A percentile compares a stretch with the other conserved stretches of the same genome.
phyloP scores from a whole-genome alignment of 2,888 invertebrate genomes.

The Drepana falcataria region DNA sequence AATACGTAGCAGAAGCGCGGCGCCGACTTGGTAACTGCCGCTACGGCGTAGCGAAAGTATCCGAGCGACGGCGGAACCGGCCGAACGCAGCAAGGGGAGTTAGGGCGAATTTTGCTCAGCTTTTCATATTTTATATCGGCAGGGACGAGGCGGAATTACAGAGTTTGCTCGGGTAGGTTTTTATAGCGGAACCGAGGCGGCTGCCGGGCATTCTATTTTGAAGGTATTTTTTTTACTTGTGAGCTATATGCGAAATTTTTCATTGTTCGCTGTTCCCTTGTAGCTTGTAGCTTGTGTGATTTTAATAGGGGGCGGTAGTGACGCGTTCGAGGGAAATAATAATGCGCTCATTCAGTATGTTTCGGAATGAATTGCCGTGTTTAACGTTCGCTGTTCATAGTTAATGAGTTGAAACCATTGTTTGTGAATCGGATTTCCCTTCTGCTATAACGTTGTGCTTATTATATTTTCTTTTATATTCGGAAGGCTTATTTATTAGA shows the following conservation, averaged over 20 bases:
- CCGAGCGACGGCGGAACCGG: conserved; percentile 41
- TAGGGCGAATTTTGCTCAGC: conserved; percentile 65
- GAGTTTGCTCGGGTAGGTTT: conserved; percentile 73
- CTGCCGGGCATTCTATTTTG: conserved; percentile 56
- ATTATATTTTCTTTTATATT: conserved; percentile 2
- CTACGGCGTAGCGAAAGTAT: conserved; percentile 55
- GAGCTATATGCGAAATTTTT: conserved; percentile 52
- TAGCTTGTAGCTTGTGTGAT: conserved; percentile 57
- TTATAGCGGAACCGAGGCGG: conserved; percentile 64
- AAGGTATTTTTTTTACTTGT: conserved; percentile 57
- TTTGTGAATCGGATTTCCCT: conserved; percentile 5
- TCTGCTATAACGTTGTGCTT: neutral
- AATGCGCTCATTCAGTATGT: conserved; percentile 28
- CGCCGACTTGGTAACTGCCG: conserved; percentile 62
- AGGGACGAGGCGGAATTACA: conserved; percentile 68
- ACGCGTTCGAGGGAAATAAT: conserved; percentile 33
- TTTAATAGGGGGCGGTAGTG: conserved; percentile 52
- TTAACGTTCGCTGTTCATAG: conserved; percentile 21
- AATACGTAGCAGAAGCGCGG: conserved; percentile 40
- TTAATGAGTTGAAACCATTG: conserved; percentile 9
- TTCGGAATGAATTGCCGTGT: conserved; percentile 36
- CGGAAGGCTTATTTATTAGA: neutral
- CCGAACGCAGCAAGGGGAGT: conserved; percentile 50
- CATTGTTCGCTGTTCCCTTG: conserved; percentile 57
- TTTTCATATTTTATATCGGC: conserved; percentile 78